Conservation (phyloP, 2,888 invertebrate genomes). For the Habroteleia sp. region DNA sequence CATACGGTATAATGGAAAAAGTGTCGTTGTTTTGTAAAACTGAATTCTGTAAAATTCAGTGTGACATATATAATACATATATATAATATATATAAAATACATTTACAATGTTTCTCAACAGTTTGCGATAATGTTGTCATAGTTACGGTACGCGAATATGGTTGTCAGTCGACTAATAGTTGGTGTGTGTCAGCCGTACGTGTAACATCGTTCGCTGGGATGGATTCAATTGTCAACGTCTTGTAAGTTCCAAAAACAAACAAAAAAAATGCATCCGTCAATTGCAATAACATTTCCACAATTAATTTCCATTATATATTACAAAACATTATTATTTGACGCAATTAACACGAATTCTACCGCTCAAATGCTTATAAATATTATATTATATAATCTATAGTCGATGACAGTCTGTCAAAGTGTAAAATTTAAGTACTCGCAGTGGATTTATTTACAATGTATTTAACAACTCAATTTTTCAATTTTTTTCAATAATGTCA, state of each 20-base stretch:
- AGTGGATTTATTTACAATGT: too few relatives aligned
- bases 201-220: constrained; percentile 34
- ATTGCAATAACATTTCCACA: neutral
- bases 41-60: too few relatives aligned
- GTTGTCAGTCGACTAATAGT: constrained; percentile 71
- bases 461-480: neutral
- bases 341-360: neutral
- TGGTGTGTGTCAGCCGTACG: constrained; percentile 71
- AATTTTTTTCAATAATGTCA: too few relatives aligned
- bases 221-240: constrained; percentile 18
- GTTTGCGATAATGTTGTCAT: constrained; percentile 73
- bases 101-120: constrained; percentile 33
- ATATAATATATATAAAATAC: neutral
- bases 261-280: neutral
- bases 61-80: too few relatives aligned
- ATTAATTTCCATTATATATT: too few relatives aligned
- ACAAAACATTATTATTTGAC: too few relatives aligned
- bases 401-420: constrained; percentile 25
- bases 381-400: constrained; percentile 16
- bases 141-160: constrained; percentile 70
- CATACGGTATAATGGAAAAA: too few relatives aligned
- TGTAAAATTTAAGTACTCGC: too few relatives aligned
- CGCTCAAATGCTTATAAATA: constrained; percentile 1
- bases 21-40: too few relatives aligned
- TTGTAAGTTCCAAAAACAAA: constrained; percentile 15